These are phyloP conservation scores for Octodon degus DNA, from an alignment of 2,113 vertebrate genomes.

Conservation along the genomic window DNA sequence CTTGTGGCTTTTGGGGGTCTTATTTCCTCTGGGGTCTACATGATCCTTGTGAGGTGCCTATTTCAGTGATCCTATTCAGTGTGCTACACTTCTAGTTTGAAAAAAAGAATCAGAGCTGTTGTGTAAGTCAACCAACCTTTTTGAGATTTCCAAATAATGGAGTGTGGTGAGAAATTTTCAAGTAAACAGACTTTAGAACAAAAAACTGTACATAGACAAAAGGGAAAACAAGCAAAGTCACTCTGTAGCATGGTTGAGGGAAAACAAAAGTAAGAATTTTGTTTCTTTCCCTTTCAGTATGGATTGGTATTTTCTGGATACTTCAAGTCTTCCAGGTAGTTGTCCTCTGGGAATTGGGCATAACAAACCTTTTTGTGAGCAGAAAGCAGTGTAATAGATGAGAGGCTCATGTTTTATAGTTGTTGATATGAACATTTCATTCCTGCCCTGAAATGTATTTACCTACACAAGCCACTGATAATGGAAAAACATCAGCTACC, in stretches of 20 bases:
- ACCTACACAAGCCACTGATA: neutral
- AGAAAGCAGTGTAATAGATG: neutral
- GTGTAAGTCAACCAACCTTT: neutral
- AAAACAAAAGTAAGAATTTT: neutral
- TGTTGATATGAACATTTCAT: neutral
- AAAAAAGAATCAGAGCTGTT: neutral
- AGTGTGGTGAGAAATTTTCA: neutral
- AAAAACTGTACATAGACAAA: neutral
- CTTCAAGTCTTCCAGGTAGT: neutral
- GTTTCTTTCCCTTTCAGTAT: neutral
- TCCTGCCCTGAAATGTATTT: constrained; percentile 28
- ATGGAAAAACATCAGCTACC: neutral
- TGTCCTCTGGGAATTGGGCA: neutral
- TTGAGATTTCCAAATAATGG: neutral
- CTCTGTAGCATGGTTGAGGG: neutral
- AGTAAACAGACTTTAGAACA: neutral
- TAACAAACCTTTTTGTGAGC: neutral
- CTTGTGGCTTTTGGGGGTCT: neutral
- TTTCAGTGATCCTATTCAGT: fast-evolving
- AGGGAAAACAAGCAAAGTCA: neutral
- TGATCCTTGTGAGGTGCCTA: fast-evolving
- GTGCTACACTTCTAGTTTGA: neutral
- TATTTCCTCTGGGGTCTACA: neutral
- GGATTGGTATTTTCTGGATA: neutral
- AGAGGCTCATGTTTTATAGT: neutral